A percentile compares a stretch with the other conserved stretches of the same genome.
phyloP scores from a whole-genome alignment of 1,140 invertebrate genomes.

The Ridgeia piscesae region DNA sequence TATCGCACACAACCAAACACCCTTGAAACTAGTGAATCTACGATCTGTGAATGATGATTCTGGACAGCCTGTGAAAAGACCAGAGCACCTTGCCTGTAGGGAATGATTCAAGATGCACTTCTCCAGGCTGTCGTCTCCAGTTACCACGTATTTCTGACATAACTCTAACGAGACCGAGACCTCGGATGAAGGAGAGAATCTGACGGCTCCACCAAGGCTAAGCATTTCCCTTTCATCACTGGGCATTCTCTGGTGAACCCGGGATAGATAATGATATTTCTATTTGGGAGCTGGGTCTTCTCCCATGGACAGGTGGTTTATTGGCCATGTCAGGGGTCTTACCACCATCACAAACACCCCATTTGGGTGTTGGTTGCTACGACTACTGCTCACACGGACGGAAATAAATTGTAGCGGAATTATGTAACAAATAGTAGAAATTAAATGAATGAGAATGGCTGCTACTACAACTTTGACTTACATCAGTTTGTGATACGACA shows the following conservation, averaged over 20 bases:
- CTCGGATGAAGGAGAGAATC: neutral
- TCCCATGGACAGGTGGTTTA: neutral
- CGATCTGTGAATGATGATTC: neutral
- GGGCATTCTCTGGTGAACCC: no score
- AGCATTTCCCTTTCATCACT: neutral
- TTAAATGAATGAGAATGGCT: neutral
- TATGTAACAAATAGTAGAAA: neutral
- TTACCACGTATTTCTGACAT: neutral
- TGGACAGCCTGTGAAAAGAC: neutral
- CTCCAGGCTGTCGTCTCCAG: neutral
- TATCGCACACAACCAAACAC: neutral
- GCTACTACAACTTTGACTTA: no score
- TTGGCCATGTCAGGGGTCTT: neutral
- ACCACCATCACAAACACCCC: neutral
- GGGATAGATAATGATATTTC: no score
- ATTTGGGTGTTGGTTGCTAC: neutral
- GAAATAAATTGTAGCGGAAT: neutral
- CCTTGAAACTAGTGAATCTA: neutral
- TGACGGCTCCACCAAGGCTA: neutral
- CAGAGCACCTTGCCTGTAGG: neutral
- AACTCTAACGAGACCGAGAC: neutral
- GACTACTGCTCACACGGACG: neutral
- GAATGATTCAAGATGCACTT: neutral
- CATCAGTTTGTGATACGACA: no score
- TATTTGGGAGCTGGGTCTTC: no score